Evolutionary conservation across 2,113 vertebrate genomes (phyloP).

Genomic region (Clupea harengus): DNA sequence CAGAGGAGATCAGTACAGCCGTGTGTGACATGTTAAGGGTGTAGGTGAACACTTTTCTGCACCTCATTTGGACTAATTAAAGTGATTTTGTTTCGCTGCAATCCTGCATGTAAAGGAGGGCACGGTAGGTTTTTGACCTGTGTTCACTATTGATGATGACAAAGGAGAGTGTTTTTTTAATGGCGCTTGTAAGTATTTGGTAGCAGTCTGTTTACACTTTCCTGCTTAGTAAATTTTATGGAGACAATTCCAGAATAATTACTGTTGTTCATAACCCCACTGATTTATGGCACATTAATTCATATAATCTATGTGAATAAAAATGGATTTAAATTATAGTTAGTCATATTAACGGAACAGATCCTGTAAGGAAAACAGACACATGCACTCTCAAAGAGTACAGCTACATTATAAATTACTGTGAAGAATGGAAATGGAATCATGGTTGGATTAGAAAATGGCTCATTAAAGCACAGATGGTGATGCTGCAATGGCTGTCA

Average conservation of each 20-base stretch:
- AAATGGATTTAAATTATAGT: neutral
- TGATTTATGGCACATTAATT: slow-evolving; percentile 4
- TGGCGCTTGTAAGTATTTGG: neutral
- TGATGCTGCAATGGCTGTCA: too few relatives aligned
- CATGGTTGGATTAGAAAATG: too few relatives aligned
- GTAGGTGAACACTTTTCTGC: neutral
- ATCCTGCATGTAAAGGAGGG: neutral
- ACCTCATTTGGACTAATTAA: neutral
- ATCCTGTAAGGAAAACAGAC: neutral
- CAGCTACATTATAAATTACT: too few relatives aligned
- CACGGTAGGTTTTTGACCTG: neutral
- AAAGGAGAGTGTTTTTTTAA: neutral
- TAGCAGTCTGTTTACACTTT: neutral
- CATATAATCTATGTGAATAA: neutral
- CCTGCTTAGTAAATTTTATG: neutral
- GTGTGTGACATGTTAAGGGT: neutral
- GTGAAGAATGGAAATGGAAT: too few relatives aligned
- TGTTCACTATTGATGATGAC: neutral
- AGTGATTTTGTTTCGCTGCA: neutral
- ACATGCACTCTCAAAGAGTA: neutral
- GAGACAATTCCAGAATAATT: neutral
- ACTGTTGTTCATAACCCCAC: neutral
- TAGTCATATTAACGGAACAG: neutral
- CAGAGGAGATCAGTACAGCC: neutral
- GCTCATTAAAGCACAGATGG: too few relatives aligned